Percentiles rank a stretch among this genome's conserved stretches.
phyloP scores from a whole-genome alignment of 35 echinoderm and acorn worm species.

The Patiria miniata region DNA sequence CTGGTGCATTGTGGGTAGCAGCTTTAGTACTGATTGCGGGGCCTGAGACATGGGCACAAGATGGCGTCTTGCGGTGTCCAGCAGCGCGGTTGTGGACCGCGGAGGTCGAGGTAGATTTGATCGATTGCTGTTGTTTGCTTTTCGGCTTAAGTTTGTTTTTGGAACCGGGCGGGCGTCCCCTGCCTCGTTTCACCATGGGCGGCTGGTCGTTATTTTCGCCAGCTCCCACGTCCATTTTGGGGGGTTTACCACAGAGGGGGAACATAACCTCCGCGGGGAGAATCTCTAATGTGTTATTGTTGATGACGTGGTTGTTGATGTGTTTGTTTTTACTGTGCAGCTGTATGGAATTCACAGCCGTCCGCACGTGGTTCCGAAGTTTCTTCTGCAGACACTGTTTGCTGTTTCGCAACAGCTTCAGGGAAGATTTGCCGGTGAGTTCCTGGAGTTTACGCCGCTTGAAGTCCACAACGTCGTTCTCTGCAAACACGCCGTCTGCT shows the following conservation, averaged over 20 bases:
- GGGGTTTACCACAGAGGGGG: background rate
- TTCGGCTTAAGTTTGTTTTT: slow-evolving; percentile 37
- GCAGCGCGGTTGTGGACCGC: background rate
- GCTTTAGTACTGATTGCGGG: slow-evolving; percentile 49
- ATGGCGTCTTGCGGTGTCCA: background rate
- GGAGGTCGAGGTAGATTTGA: slow-evolving; percentile 40
- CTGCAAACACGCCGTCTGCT: background rate
- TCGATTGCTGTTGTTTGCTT: background rate
- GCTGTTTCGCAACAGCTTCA: slow-evolving; percentile 42
- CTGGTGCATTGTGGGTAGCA: slow-evolving; percentile 56
- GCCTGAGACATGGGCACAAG: slow-evolving; percentile 23
- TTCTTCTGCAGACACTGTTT: slow-evolving; percentile 20
- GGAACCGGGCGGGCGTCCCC: slow-evolving; percentile 39
- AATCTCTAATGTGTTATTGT: slow-evolving; percentile 5
- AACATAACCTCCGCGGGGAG: background rate
- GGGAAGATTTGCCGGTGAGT: background rate
- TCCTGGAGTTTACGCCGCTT: slow-evolving; percentile 15
- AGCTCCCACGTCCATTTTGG: background rate
- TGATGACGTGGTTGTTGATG: slow-evolving; percentile 6
- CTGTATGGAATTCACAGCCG: slow-evolving; percentile 9
- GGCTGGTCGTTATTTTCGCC: background rate
- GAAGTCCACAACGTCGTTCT: background rate
- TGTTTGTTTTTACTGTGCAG: slow-evolving; percentile 23
- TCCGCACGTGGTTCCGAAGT: slow-evolving; percentile 11
- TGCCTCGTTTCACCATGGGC: background rate